Base-by-base conservation (phyloP, 1,140 invertebrate species). In the Triops longicaudatus region DNA sequence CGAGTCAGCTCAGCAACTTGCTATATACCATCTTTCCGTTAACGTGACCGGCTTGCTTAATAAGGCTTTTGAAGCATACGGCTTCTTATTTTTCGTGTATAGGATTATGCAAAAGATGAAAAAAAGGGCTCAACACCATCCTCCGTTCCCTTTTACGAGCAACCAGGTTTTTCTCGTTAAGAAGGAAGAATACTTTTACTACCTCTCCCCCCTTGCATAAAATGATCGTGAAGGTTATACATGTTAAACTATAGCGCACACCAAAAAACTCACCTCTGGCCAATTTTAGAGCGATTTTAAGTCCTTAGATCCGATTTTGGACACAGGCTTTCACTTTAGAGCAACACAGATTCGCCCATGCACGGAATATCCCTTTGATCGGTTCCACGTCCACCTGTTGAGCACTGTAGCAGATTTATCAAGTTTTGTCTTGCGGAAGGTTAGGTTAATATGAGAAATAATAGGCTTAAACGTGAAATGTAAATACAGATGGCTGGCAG, bases 1-100 rank as follows among this genome's bases (percentile, higher is more conserved):
- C 4, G 22, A 22, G 14, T 63, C 14, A 14, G 10, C 22, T n/a
- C 22, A 63, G 14, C 14, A n/a, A 63, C 22, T n/a, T 63, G 22
- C 22, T 11, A 63, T 63, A 63, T 63, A 63, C 44, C 44, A n/a
- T 63, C 50, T 63, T 63, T 63, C n/a, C 11, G 50, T 63, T 63
- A 63, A 63, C 50, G 50, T 63, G 50, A 63, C 50, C 50, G 50
- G 50, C 50, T 63, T 63, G 50, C 50, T 63, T 63, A 63, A 63
- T 63, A 63, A 63, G 50, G 14, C 50, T 63, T 63, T 63, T 14
- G 50, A 63, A 63, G 22, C 50, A 63, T 63, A 63, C 50, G 50
- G 50, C 50, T 63, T 63, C 50, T 63, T 22, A 63, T 63, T 63
- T 63, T 22, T 0, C 50, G 10, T 63, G 50, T 63, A 63, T 63